phyloP scores from a whole-genome alignment of 2,113 vertebrate genomes.

The Potamarius usumacintae region DNA sequence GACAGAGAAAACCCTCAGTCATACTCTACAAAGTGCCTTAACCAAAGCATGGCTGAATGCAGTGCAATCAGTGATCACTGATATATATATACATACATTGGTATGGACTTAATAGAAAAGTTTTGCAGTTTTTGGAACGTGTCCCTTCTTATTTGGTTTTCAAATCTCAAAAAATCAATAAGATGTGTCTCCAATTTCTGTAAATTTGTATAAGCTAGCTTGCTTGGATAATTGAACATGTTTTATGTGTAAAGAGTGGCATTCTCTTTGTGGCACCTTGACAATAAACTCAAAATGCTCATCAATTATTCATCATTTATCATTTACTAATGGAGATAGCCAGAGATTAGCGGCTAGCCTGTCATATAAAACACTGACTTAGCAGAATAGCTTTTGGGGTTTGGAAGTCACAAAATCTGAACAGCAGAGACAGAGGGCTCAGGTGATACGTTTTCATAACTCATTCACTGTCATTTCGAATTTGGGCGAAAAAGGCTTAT shows the following conservation, averaged over 20 bases:
- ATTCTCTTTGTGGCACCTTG: conserved; percentile 28
- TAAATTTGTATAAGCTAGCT: neutral
- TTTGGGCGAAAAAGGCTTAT: conserved; percentile 49
- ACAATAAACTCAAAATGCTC: neutral
- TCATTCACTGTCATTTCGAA: conserved; percentile 36
- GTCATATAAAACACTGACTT: conserved; percentile 18
- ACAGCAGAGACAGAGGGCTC: conserved; percentile 31
- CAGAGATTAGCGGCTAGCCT: conserved; percentile 9
- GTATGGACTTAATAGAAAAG: conserved; percentile 3
- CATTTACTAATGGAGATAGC: conserved; percentile 2
- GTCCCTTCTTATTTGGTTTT: neutral
- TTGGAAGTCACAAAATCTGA: conserved; percentile 20
- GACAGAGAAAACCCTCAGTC: conserved; percentile 27
- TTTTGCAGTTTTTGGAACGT: conserved; percentile 24
- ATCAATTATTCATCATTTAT: neutral
- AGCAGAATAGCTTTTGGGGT: conserved; percentile 2
- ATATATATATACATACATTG: neutral
- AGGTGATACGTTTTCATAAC: conserved; percentile 16
- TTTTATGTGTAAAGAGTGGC: neutral
- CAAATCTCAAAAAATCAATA: conserved; percentile 8
- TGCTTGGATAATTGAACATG: neutral
- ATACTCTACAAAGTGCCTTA: conserved; percentile 7
- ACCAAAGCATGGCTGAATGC: conserved; percentile 33
- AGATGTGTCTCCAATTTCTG: conserved; percentile 13
- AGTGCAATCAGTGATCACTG: conserved; percentile 15